phyloP scores from a whole-genome alignment of 1,140 invertebrate genomes.

The Acromyrmex charruanus region DNA sequence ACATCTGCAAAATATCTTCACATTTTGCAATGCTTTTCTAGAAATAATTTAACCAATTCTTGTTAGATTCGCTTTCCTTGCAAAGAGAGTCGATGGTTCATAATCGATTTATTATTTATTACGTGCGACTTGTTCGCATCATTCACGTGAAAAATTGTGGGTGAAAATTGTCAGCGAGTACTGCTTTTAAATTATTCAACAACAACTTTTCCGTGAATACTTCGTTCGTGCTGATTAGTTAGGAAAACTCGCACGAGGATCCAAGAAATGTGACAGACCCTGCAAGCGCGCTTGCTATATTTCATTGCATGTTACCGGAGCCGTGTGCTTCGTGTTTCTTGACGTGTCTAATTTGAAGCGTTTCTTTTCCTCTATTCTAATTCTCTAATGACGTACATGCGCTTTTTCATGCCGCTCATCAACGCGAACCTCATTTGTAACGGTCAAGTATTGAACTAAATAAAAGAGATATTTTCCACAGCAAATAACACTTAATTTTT shows the following conservation, averaged over 20 bases:
- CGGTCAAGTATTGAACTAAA: background rate
- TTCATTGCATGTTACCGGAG: conserved; percentile 17
- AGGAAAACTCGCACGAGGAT: conserved; percentile 2
- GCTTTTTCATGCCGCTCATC: background rate
- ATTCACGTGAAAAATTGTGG: background rate
- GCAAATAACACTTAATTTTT: background rate
- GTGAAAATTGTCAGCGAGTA: background rate
- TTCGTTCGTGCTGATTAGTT: conserved; percentile 38
- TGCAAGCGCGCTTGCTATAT: conserved; percentile 2
- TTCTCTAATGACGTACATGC: conserved; percentile 18
- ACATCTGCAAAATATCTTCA: background rate
- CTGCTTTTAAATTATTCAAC: conserved; percentile 49
- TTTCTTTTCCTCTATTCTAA: background rate
- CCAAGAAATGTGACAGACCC: background rate
- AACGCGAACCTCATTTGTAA: conserved; percentile 24
- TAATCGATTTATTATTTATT: conserved; percentile 24
- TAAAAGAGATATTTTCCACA: background rate
- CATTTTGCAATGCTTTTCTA: background rate
- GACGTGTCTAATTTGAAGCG: background rate
- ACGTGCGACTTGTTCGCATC: background rate
- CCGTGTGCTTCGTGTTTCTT: background rate
- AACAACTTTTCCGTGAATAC: background rate
- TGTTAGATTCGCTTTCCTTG: background rate
- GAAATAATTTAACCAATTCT: background rate
- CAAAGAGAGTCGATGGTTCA: background rate